phyloP scores from a whole-genome alignment of 2,888 invertebrate genomes.

The Cryptocephalus moraei region DNA sequence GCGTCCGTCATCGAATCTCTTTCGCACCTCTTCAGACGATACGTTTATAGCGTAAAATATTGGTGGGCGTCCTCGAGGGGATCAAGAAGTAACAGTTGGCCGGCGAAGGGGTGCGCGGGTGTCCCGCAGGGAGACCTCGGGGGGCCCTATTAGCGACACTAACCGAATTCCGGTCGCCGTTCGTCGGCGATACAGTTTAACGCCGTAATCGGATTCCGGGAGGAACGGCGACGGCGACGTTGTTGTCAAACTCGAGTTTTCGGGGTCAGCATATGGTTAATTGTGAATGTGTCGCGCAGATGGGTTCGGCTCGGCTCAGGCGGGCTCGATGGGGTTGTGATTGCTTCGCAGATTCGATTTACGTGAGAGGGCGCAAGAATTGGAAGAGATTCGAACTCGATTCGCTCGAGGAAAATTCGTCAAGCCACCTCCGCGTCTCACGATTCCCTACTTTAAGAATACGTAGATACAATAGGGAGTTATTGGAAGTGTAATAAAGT shows the following conservation, averaged over 20 bases:
- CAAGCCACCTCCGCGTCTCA: too few species aligned
- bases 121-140: constrained; percentile 21
- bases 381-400: too few species aligned
- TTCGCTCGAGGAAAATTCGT: too few species aligned
- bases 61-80: constrained; percentile 12
- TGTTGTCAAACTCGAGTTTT: constrained; percentile 14
- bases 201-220: constrained; percentile 18
- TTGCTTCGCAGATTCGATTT: too few species aligned
- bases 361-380: too few species aligned
- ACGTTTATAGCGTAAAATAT: constrained; percentile 23
- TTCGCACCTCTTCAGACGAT: constrained; percentile 14
- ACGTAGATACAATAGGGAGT: too few species aligned
- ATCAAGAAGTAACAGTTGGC: constrained; percentile 27
- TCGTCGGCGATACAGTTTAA: constrained; percentile 19
- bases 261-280: constrained; percentile 15
- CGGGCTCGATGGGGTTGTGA: too few species aligned
- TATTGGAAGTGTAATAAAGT: too few species aligned
- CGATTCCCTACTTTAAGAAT: too few species aligned
- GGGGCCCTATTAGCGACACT: constrained; percentile 30
- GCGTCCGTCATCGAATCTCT: background rate
- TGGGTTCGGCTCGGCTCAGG: too few species aligned
- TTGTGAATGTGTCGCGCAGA: constrained; percentile 3
- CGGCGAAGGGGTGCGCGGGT: constrained; percentile 23
- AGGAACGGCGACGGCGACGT: constrained; percentile 7
- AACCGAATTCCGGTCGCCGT: constrained; percentile 9